Evolutionary conservation across 2,888 invertebrate species (phyloP).

Genomic region (Drosophila formosana): DNA sequence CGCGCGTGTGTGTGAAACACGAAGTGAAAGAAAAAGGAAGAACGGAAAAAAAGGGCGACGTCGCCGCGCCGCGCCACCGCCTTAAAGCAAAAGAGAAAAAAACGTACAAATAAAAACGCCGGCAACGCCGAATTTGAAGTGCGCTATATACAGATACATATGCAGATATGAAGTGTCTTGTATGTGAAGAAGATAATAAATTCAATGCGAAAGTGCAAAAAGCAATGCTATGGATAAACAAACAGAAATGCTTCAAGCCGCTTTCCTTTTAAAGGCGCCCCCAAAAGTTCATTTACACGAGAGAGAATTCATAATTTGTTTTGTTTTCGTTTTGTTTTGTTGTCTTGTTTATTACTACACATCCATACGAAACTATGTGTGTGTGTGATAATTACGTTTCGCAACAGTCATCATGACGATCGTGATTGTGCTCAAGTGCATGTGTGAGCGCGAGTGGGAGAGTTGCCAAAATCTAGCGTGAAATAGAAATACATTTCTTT

Average conservation of each 20-base stretch:
- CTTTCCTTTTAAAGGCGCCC: conserved; percentile 45
- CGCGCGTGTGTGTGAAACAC: conserved; percentile 36
- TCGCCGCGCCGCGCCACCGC: conserved; percentile 50
- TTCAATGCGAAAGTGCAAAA: conserved; percentile 32
- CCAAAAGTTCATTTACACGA: conserved; percentile 74
- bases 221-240: conserved; percentile 36
- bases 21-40: conserved; percentile 54
- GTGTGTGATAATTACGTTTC: conserved; percentile 45
- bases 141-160: conserved; percentile 42
- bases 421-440: conserved; percentile 15
- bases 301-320: conserved; percentile 71
- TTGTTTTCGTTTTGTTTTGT: conserved; percentile 58
- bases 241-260: conserved; percentile 36
- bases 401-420: conserved; percentile 48
- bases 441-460: conserved; percentile 17
- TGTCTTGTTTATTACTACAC: conserved; percentile 68
- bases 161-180: conserved; percentile 6
- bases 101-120: conserved; percentile 74
- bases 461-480: conserved; percentile 46
- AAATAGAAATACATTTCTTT: conserved; percentile 29
- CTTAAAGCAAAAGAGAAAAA: conserved; percentile 53
- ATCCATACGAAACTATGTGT: conserved; percentile 14
- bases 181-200: conserved; percentile 1
- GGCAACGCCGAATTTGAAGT: conserved; percentile 68
- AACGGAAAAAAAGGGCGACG: conserved; percentile 73